Percentiles rank a stretch among this genome's conserved stretches.
Conservation (phyloP, 2,797 vertebrate genomes). For the Myoxocephalus aenaeus region DNA sequence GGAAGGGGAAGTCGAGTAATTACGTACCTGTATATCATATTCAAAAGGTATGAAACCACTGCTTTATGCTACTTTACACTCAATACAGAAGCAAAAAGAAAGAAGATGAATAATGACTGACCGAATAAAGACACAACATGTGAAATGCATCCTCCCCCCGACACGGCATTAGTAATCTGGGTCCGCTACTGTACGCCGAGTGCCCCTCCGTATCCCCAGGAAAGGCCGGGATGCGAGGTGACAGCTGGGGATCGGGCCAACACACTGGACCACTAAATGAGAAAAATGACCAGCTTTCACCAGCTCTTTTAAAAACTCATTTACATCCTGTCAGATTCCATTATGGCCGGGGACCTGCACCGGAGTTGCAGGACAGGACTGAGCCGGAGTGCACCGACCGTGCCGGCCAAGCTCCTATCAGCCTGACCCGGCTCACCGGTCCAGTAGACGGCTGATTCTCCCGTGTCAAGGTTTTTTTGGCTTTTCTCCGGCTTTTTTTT, state of each 20-base stretch:
- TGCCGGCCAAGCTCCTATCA: conserved; percentile 78
- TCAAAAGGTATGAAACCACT: neutral
- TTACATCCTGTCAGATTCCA: conserved; percentile 98
- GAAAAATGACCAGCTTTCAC: conserved; percentile 94
- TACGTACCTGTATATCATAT: neutral
- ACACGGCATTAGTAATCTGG: conserved; percentile 82
- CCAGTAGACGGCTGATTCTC: conserved; percentile 76
- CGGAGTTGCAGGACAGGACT: conserved; percentile 81
- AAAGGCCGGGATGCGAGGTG: conserved; percentile 80
- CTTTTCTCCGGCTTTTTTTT: conserved; percentile 29
- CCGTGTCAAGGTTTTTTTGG: conserved; percentile 70
- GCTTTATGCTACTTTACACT: neutral
- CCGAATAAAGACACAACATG: conserved; percentile 21
- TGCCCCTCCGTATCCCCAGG: conserved; percentile 78
- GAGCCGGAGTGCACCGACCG: conserved; percentile 79
- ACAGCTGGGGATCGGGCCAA: conserved; percentile 88
- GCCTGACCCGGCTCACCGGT: conserved; percentile 81
- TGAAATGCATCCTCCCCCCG: conserved; percentile 41
- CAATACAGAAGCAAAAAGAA: neutral
- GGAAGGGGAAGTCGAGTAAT: neutral
- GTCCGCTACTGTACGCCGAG: conserved; percentile 78
- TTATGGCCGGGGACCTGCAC: conserved; percentile 86
- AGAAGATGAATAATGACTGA: conserved; percentile 1
- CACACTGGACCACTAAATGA: conserved; percentile 95
- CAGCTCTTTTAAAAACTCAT: conserved; percentile 95